Evolutionary conservation across 2,888 invertebrate genomes (phyloP).

Genomic region (Automeris io): DNA sequence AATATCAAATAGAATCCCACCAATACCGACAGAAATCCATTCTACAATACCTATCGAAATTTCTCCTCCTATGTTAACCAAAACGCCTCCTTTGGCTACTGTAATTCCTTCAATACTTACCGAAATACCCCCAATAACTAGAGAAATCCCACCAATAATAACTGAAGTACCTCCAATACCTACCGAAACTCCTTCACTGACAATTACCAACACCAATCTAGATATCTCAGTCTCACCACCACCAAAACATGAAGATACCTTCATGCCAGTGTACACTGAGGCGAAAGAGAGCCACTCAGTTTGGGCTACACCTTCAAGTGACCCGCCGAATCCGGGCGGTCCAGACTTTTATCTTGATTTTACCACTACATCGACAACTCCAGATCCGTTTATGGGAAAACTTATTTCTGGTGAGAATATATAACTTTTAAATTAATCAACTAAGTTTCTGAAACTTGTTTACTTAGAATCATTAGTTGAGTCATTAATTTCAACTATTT

Average conservation of each 20-base stretch:
- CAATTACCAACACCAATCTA: background rate
- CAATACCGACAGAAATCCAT: too few relatives aligned
- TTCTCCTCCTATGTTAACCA: too few relatives aligned
- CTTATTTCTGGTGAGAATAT: background rate
- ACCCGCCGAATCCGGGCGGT: background rate
- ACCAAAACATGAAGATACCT: background rate
- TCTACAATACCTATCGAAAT: too few relatives aligned
- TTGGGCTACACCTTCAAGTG: background rate
- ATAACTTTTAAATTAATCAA: background rate
- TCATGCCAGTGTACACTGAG: background rate
- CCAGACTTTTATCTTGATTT: background rate
- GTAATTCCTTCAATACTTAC: too few relatives aligned
- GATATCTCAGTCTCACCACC: too few relatives aligned
- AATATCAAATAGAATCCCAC: too few relatives aligned
- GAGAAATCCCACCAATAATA: too few relatives aligned
- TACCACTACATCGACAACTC: background rate
- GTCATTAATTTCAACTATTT: background rate
- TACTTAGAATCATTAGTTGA: too few relatives aligned
- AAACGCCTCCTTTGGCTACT: too few relatives aligned
- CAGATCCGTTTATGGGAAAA: background rate
- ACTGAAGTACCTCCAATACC: too few relatives aligned
- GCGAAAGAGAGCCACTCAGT: background rate
- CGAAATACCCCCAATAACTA: too few relatives aligned
- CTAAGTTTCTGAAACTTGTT: background rate
- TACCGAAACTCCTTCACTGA: background rate